phyloP scores from a whole-genome alignment of 2,797 vertebrate species.

The Emydoidea blandingii region DNA sequence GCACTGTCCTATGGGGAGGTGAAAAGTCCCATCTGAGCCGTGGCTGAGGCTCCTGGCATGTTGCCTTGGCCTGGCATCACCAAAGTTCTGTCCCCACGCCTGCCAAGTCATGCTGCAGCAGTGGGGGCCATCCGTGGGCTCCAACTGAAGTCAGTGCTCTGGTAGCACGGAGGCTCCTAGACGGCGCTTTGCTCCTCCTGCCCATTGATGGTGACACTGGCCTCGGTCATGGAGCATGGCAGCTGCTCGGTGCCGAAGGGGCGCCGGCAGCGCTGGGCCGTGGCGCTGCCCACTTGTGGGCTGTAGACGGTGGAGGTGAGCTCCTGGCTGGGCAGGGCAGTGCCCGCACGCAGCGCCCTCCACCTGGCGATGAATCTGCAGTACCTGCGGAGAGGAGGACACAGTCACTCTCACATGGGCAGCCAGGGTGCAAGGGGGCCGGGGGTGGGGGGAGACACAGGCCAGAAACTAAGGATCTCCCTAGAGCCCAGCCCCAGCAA shows the following conservation, averaged over 20 bases:
- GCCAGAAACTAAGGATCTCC: no score
- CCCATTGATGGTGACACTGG: not conserved
- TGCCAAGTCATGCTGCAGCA: no score
- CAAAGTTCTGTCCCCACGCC: no score
- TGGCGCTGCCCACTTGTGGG: not conserved
- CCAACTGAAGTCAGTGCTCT: no score
- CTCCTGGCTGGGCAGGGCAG: conserved; percentile 18
- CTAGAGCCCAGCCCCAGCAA: no score
- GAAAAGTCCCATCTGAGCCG: no score
- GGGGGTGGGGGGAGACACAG: no score
- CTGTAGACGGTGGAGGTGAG: conserved; percentile 32
- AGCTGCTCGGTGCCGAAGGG: conserved; percentile 3
- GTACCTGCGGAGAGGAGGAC: not conserved
- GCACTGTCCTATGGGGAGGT: no score
- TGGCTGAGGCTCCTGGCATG: no score
- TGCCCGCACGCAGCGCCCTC: not conserved
- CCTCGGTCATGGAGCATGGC: conserved; percentile 28
- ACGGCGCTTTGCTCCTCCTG: not conserved
- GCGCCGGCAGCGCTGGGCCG: not conserved
- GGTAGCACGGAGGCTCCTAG: not conserved
- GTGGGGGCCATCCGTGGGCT: no score
- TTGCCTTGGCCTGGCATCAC: no score
- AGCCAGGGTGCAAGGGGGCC: not conserved
- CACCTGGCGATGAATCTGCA: conserved; percentile 43
- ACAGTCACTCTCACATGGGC: not conserved